Conservation (phyloP, 2,888 invertebrate species). For the Lobophora halterata region DNA sequence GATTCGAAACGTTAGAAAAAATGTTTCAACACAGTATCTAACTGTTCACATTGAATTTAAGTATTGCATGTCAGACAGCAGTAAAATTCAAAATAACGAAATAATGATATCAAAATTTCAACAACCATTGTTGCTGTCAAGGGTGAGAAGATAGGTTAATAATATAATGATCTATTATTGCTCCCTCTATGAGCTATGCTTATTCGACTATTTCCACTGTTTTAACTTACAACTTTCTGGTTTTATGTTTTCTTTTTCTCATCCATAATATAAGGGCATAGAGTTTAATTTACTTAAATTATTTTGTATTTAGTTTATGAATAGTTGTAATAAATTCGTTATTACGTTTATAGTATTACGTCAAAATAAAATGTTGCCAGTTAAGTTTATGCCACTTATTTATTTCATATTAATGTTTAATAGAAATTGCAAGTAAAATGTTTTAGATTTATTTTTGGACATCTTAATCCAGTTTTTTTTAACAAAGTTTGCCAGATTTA, state of each 20-base stretch:
- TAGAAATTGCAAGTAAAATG: too few relatives aligned
- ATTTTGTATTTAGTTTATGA: conserved; percentile 28
- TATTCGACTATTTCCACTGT: conserved; percentile 60
- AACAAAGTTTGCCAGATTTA: too few relatives aligned
- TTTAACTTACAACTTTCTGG: conserved; percentile 41
- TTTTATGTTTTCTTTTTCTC: conserved; percentile 18
- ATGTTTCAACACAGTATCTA: too few relatives aligned
- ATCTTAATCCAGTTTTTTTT: too few relatives aligned
- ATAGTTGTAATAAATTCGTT: conserved; percentile 60
- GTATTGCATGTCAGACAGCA: conserved; percentile 70
- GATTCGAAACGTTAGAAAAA: too few relatives aligned
- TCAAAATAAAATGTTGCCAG: conserved; percentile 71
- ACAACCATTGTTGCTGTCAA: conserved; percentile 77
- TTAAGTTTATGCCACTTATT: too few relatives aligned
- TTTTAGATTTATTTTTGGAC: too few relatives aligned
- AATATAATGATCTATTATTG: conserved; percentile 77
- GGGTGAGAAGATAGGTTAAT: conserved; percentile 80
- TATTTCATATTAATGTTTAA: too few relatives aligned
- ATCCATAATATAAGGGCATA: conserved; percentile 10
- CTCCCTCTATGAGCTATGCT: conserved; percentile 45
- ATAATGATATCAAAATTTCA: conserved; percentile 78
- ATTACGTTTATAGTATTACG: conserved; percentile 70
- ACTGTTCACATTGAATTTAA: conserved; percentile 68
- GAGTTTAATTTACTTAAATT: conserved; percentile 35
- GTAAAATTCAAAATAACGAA: conserved; percentile 59